Percentiles rank a stretch among this genome's conserved stretches.
These are phyloP conservation scores for Myripristis jacobus DNA, from an alignment of 2,797 vertebrate genomes.

Conservation along the genomic window DNA sequence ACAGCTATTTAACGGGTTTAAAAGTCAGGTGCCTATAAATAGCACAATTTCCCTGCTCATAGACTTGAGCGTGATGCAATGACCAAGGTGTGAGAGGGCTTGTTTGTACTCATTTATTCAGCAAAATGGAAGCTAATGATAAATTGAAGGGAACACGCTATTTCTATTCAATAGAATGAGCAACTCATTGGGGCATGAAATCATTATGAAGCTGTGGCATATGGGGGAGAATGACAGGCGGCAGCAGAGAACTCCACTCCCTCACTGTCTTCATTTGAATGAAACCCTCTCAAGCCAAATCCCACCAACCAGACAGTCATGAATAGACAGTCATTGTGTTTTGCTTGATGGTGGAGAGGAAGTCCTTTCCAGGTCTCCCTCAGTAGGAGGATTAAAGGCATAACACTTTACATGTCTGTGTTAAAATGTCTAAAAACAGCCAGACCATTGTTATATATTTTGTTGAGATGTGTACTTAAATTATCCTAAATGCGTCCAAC, in stretches of 20 bases:
- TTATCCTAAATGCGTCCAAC: no score
- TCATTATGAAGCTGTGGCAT: conserved; percentile 69
- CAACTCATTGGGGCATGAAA: conserved; percentile 67
- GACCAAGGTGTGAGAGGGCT: conserved; percentile 56
- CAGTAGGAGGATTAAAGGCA: not conserved
- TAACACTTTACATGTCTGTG: no score
- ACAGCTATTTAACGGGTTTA: conserved; percentile 14
- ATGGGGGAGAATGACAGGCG: conserved; percentile 55
- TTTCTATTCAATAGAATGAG: conserved; percentile 69
- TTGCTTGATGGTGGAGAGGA: conserved; percentile 39
- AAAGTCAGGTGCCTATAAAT: conserved; percentile 19
- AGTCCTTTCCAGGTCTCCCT: not conserved
- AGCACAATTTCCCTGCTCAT: conserved; percentile 40
- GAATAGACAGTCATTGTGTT: conserved; percentile 49
- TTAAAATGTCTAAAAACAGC: no score
- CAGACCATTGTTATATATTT: no score
- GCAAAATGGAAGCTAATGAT: conserved; percentile 72
- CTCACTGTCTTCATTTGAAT: conserved; percentile 49
- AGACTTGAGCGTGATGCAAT: conserved; percentile 43
- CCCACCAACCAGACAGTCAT: conserved; percentile 47
- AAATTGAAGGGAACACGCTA: conserved; percentile 62
- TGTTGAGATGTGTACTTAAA: no score
- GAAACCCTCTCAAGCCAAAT: conserved; percentile 47
- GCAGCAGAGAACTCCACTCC: conserved; percentile 37
- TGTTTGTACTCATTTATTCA: conserved; percentile 70